These are phyloP conservation scores for Oscheius myriophilus DNA, from an alignment of 2,888 invertebrate species.

Conservation along the genomic window DNA sequence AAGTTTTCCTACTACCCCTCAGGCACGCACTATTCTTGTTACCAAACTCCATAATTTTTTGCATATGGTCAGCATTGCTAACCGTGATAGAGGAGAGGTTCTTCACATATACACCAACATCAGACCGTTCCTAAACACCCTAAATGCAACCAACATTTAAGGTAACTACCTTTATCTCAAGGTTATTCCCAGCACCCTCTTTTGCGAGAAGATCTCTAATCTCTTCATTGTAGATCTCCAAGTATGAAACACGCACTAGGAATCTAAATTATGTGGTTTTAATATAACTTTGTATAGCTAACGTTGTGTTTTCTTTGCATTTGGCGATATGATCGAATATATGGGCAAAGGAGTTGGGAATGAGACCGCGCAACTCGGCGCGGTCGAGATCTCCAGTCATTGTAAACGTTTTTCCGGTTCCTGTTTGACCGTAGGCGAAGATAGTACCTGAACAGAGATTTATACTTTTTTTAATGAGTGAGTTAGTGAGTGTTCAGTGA, in stretches of 20 bases:
- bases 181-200: conserved; percentile 78
- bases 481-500: too few relatives aligned
- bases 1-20: conserved; percentile 10
- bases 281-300: conserved; percentile 64
- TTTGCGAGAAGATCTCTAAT: conserved; percentile 91
- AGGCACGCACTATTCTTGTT: conserved; percentile 92
- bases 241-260: conserved; percentile 93
- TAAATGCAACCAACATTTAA: not conserved
- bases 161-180: conserved; percentile 60
- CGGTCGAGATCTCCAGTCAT: conserved; percentile 91
- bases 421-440: conserved; percentile 79
- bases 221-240: conserved; percentile 99
- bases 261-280: conserved; percentile 80
- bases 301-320: conserved; percentile 89
- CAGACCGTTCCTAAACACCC: conserved; percentile 89
- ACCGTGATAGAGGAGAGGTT: conserved; percentile 97
- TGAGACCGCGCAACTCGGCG: conserved; percentile 91
- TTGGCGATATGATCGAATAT: conserved; percentile 97
- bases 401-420: conserved; percentile 98
- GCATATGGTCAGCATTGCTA: conserved; percentile 92
- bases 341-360: conserved; percentile 98
- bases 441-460: conserved; percentile 77
- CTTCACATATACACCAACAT: conserved; percentile 96
- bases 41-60: conserved; percentile 92
- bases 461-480: too few relatives aligned